Conservation (phyloP, 2,888 invertebrate species). For the Drosophila mercatorum region DNA sequence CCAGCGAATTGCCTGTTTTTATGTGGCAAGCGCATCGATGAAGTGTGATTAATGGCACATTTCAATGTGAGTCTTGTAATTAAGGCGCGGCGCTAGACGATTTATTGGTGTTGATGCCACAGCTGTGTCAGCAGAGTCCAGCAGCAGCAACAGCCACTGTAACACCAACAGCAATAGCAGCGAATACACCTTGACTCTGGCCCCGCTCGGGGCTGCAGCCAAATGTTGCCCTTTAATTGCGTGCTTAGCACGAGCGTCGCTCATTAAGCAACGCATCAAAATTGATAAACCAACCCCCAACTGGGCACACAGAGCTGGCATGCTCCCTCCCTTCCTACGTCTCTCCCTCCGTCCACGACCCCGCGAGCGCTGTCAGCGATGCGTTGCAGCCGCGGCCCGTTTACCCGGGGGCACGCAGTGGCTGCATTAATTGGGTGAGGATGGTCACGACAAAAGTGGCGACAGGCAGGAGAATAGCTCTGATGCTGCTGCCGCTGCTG, state of each 20-base stretch:
- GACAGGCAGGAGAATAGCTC: conserved; percentile 33
- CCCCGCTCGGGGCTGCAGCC: conserved; percentile 16
- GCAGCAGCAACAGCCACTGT: neutral
- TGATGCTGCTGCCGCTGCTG: conserved; percentile 19
- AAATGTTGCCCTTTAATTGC: conserved; percentile 70
- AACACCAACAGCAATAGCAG: neutral
- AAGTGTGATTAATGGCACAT: conserved; percentile 75
- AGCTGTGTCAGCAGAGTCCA: conserved; percentile 29
- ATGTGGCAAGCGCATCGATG: conserved; percentile 69
- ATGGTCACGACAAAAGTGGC: conserved; percentile 36
- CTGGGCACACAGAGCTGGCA: neutral
- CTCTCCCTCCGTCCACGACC: too few relatives aligned
- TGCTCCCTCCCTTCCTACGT: neutral
- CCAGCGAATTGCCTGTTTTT: conserved; percentile 64
- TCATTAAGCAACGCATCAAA: conserved; percentile 70
- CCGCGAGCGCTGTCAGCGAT: conserved; percentile 23
- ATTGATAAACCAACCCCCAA: conserved; percentile 63
- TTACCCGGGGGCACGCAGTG: conserved; percentile 31
- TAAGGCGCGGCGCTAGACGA: conserved; percentile 56
- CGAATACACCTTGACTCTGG: conserved; percentile 1
- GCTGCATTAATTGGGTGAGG: conserved; percentile 55
- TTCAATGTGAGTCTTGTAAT: conserved; percentile 71
- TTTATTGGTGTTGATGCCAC: conserved; percentile 56
- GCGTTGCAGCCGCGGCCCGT: conserved; percentile 53
- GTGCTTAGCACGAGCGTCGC: conserved; percentile 62